Percentiles rank a stretch among this genome's conserved stretches.
Conservation (phyloP, 2,888 invertebrate genomes). For the Tupiocoris notatus region DNA sequence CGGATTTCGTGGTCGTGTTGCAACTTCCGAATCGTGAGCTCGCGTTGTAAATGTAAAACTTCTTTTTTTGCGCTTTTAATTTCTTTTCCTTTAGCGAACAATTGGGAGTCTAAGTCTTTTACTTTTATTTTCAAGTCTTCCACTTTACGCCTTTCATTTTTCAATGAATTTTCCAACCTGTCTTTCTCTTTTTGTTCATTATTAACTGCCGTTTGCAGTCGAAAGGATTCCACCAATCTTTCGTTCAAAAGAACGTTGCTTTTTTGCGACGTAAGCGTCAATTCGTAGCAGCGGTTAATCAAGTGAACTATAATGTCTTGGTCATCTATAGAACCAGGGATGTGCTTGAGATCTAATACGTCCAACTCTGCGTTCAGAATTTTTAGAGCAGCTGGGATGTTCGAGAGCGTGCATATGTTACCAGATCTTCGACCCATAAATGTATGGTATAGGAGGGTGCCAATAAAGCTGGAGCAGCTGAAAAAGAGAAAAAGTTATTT, state of each 20-base stretch:
- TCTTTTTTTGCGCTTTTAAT: slow-evolving; percentile 20
- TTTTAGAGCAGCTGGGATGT: neutral
- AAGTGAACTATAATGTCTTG: neutral
- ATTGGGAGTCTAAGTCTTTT: neutral
- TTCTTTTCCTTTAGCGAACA: neutral
- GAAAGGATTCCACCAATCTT: neutral
- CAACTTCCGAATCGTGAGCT: slow-evolving; percentile 5
- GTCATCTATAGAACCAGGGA: slow-evolving; percentile 5
- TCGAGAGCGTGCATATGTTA: neutral
- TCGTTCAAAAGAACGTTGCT: neutral
- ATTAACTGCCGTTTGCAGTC: neutral
- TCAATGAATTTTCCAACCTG: neutral
- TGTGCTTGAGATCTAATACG: neutral
- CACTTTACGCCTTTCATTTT: slow-evolving; percentile 1
- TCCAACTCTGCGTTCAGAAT: slow-evolving; percentile 15
- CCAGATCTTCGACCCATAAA: slow-evolving; percentile 47
- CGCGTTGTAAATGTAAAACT: slow-evolving; percentile 5
- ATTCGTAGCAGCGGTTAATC: slow-evolving; percentile 26
- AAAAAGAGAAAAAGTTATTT: too few relatives aligned
- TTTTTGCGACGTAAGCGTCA: neutral
- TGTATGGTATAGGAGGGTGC: too few relatives aligned
- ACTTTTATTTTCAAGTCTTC: neutral
- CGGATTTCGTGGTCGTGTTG: slow-evolving; percentile 28
- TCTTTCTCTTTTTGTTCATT: slow-evolving; percentile 1
- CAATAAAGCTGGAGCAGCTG: too few relatives aligned